These are phyloP conservation scores for Petaurus breviceps DNA, from an alignment of 2,113 vertebrate genomes.

Conservation along the genomic window DNA sequence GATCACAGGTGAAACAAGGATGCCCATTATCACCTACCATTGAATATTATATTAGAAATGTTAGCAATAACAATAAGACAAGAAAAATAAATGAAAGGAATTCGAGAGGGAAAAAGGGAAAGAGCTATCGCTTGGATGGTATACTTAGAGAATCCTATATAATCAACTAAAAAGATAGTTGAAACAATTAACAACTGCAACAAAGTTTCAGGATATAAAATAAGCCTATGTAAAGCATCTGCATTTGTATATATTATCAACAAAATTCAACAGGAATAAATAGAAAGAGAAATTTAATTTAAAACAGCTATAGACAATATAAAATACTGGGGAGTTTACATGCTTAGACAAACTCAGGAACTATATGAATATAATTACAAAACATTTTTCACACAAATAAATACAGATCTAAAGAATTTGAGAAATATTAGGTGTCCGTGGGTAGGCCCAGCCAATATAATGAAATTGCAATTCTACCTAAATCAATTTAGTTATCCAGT, in stretches of 20 bases:
- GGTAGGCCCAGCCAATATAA: too few species aligned
- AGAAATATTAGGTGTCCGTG: too few species aligned
- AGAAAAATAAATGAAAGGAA: background rate
- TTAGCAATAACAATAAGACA: background rate
- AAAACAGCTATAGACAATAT: too few species aligned
- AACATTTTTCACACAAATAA: too few species aligned
- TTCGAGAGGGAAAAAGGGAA: background rate
- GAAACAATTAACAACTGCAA: background rate
- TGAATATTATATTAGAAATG: background rate
- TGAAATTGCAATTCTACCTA: background rate
- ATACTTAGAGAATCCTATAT: background rate
- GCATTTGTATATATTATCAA: background rate
- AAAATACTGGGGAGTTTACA: too few species aligned
- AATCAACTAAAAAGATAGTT: background rate
- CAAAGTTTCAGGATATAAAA: background rate
- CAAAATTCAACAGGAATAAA: background rate
- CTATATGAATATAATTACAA: too few species aligned
- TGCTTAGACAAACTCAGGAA: too few species aligned
- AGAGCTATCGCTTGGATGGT: background rate
- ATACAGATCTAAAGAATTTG: too few species aligned
- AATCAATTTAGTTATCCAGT: background rate
- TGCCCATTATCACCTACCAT: background rate
- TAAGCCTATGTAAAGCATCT: background rate
- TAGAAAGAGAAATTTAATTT: too few species aligned
- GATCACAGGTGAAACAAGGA: background rate